These are phyloP conservation scores for Argyresthia albistria DNA, from an alignment of 2,888 invertebrate species.

Conservation along the genomic window DNA sequence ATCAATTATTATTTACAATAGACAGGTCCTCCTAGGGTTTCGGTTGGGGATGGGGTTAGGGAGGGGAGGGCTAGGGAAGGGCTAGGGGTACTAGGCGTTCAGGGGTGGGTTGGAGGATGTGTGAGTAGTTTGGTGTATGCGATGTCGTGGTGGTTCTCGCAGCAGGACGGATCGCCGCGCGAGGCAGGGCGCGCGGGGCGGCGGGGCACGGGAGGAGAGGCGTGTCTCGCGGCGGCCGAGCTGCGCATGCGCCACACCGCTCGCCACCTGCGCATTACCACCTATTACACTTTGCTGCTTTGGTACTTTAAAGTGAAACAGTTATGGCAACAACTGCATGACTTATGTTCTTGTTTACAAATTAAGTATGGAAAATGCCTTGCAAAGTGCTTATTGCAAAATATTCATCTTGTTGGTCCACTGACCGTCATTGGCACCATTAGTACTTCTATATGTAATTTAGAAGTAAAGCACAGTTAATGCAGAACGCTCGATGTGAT, in stretches of 20 bases:
- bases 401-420: too few relatives aligned
- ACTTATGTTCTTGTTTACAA: too few relatives aligned
- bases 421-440: too few relatives aligned
- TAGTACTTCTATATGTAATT: too few relatives aligned
- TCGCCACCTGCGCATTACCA: slow-evolving; percentile 51
- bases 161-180: slow-evolving; percentile 39
- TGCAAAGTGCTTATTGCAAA: too few relatives aligned
- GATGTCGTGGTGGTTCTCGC: slow-evolving; percentile 36
- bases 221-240: slow-evolving; percentile 14
- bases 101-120: slow-evolving; percentile 18
- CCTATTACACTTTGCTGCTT: background rate
- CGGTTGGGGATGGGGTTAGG: slow-evolving; percentile 15
- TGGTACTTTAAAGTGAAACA: too few relatives aligned
- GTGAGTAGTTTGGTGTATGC: slow-evolving; percentile 26
- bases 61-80: slow-evolving; percentile 12
- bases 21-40: slow-evolving; percentile 32
- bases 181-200: slow-evolving; percentile 19
- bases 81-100: slow-evolving; percentile 11
- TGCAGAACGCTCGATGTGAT: too few relatives aligned
- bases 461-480: too few relatives aligned
- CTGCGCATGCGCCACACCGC: slow-evolving; percentile 51
- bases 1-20: slow-evolving; percentile 66
- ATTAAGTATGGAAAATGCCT: too few relatives aligned
- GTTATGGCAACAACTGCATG: too few relatives aligned
- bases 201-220: slow-evolving; percentile 8